A percentile compares a stretch with the other conserved stretches of the same genome.
Evolutionary conservation across 64 coral and sea anemone species (phyloP).

Genomic region (Actinia tenebrosa): DNA sequence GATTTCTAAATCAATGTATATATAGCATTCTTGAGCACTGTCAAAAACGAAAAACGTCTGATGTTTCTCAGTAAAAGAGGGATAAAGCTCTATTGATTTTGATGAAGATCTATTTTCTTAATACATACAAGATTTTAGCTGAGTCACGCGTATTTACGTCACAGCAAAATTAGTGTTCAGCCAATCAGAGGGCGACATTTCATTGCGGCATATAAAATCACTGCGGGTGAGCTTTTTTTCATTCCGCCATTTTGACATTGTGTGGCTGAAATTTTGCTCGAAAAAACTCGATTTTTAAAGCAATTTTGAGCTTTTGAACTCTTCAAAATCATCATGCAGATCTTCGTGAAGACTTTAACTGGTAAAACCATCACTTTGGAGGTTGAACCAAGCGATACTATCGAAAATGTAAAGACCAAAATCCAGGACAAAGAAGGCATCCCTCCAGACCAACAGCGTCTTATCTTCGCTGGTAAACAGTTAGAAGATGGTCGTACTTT

Average conservation of each 20-base stretch:
- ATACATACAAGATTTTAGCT: neutral
- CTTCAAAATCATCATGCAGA: constrained; percentile 42
- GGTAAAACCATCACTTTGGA: constrained; percentile 74
- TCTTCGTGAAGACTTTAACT: constrained; percentile 62
- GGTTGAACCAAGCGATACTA: constrained; percentile 68
- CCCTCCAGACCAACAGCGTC: constrained; percentile 87
- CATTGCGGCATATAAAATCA: constrained; percentile 14
- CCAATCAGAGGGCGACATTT: constrained; percentile 41
- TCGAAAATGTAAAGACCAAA: constrained; percentile 61
- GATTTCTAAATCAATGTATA: no score
- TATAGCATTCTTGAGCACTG: no score
- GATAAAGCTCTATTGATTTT: neutral
- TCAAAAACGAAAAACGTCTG: neutral
- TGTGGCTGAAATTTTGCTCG: neutral
- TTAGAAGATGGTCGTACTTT: constrained; percentile 96
- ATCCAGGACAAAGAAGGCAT: constrained; percentile 26
- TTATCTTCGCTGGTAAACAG: constrained; percentile 99
- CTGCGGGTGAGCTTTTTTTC: neutral
- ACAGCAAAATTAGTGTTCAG: neutral
- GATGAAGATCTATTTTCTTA: constrained; percentile 6
- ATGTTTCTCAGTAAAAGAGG: neutral
- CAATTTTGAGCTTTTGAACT: neutral
- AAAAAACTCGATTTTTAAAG: constrained; percentile 11
- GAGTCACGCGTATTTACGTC: constrained; percentile 7
- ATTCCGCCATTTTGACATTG: constrained; percentile 44